A percentile compares a stretch with the other conserved stretches of the same genome.
phyloP scores from a whole-genome alignment of 2,113 vertebrate species.

The Pungitius pungitius region DNA sequence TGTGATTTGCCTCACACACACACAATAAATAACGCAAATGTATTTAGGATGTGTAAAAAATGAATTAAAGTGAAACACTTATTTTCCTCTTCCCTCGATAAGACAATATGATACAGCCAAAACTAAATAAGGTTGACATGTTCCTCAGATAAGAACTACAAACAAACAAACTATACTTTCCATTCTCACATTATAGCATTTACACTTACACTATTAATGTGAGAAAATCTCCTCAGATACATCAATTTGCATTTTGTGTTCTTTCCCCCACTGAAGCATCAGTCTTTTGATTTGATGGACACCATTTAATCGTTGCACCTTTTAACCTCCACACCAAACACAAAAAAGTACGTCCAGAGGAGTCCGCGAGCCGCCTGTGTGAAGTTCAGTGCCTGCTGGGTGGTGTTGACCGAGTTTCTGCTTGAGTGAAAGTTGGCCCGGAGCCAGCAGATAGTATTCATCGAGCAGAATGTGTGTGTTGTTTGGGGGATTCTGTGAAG shows the following conservation, averaged over 20 bases:
- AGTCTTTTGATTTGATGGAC: background rate
- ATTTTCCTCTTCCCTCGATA: background rate
- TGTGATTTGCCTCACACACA: background rate
- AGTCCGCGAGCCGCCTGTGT: background rate
- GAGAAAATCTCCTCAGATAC: background rate
- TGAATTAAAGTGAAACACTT: no score
- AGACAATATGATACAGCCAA: background rate
- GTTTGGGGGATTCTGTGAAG: slow-evolving; percentile 37
- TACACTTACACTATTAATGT: background rate
- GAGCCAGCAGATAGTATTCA: slow-evolving; percentile 44
- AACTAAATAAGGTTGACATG: background rate
- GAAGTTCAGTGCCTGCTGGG: slow-evolving; percentile 11
- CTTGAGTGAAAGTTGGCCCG: slow-evolving; percentile 12
- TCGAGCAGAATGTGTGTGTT: slow-evolving; percentile 14
- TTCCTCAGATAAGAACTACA: background rate
- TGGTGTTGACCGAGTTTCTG: slow-evolving; percentile 18
- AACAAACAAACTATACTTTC: background rate
- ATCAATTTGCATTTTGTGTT: background rate
- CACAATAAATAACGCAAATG: background rate
- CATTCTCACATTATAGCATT: background rate
- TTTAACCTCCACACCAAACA: background rate
- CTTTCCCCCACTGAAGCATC: background rate
- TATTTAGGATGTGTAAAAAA: background rate
- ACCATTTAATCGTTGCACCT: background rate
- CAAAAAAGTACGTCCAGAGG: background rate